Percentiles rank a stretch among this genome's conserved stretches.
Conservation (phyloP, 2,113 vertebrate genomes). For the Spermophilus dauricus region DNA sequence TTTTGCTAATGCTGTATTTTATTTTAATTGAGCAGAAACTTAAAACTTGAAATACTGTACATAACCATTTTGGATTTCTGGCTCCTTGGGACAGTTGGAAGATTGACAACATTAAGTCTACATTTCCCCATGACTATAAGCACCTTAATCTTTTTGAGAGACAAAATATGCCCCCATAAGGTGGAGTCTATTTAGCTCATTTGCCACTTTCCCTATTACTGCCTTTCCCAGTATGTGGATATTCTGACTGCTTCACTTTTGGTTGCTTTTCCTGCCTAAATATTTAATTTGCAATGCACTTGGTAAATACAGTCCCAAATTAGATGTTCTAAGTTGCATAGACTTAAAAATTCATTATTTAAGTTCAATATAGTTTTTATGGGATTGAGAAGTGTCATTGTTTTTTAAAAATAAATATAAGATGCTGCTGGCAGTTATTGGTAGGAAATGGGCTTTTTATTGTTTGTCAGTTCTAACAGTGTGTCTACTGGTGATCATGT, state of each 20-base stretch:
- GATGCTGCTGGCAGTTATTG: not conserved
- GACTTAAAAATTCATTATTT: slow-evolving; percentile 13
- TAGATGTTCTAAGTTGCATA: slow-evolving; percentile 7
- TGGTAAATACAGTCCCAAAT: not conserved
- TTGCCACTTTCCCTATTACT: no score
- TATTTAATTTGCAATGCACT: not conserved
- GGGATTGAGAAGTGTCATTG: not conserved
- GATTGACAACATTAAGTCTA: not conserved
- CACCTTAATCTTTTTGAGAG: not conserved
- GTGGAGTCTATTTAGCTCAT: not conserved
- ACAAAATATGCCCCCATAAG: no score
- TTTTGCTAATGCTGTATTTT: not conserved
- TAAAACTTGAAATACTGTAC: not conserved
- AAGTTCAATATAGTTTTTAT: slow-evolving; percentile 27
- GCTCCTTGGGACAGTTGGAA: not conserved
- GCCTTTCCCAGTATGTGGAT: not conserved
- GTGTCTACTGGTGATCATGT: not conserved
- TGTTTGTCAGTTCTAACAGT: not conserved
- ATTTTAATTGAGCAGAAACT: not conserved
- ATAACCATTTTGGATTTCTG: not conserved
- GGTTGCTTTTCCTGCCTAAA: not conserved
- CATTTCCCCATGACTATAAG: no score
- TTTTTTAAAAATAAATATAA: not conserved
- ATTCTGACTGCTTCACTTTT: no score
- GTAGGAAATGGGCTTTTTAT: not conserved